These are phyloP conservation scores for Ctenomys sociabilis DNA, from an alignment of 2,113 vertebrate species.

Conservation along the genomic window DNA sequence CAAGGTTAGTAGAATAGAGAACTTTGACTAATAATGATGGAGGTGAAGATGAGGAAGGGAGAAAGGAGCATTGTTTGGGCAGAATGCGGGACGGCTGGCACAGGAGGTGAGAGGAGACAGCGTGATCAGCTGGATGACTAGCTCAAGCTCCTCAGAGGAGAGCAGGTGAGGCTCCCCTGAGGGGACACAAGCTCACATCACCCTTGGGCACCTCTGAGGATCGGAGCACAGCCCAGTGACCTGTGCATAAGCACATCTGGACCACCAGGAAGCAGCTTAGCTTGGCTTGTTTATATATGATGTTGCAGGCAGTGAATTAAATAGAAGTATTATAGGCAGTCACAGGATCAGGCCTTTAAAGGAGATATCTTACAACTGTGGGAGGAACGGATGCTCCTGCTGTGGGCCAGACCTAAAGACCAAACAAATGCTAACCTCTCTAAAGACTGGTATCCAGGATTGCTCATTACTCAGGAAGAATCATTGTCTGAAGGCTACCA, in stretches of 20 bases:
- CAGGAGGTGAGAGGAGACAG: neutral
- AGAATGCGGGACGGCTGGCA: neutral
- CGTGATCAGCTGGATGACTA: neutral
- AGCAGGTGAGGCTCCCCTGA: neutral
- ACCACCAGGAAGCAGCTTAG: neutral
- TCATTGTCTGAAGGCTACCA: no score
- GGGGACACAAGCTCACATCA: neutral
- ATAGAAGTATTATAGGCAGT: no score
- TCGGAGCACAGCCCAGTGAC: neutral
- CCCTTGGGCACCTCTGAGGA: neutral
- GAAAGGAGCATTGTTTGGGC: neutral
- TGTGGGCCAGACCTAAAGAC: no score
- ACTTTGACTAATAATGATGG: neutral
- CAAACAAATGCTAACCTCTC: no score
- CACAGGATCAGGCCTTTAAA: no score
- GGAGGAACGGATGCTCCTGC: no score
- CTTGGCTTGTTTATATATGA: neutral
- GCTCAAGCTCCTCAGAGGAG: neutral
- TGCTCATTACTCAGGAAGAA: no score
- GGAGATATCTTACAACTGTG: no score
- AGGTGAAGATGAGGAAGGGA: no score
- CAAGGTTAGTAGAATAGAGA: neutral
- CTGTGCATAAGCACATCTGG: neutral
- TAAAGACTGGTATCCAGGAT: no score
- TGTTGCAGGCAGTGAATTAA: no score